Percentiles rank a stretch among this genome's conserved stretches.
Conservation (phyloP, 2,888 invertebrate genomes). For the Mechanitis messenoides region DNA sequence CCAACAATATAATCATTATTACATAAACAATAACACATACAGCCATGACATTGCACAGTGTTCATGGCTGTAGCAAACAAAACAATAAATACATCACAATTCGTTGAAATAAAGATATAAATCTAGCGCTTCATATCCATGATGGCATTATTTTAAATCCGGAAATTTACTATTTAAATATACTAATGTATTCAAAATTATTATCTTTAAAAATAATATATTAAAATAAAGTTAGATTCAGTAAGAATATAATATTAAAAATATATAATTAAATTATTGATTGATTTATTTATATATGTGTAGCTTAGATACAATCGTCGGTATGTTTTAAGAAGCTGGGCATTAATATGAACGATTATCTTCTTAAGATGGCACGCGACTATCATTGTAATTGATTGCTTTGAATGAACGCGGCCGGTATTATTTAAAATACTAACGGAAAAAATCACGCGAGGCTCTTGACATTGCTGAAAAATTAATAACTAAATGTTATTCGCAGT, state of each 20-base stretch:
- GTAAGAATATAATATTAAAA: slow-evolving; percentile 5
- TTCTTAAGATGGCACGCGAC: slow-evolving; percentile 42
- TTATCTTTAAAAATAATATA: too few relatives aligned
- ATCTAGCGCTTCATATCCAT: too few relatives aligned
- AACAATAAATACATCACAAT: slow-evolving; percentile 1
- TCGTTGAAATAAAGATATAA: neutral
- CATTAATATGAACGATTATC: too few relatives aligned
- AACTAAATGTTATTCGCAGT: neutral
- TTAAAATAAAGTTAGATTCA: too few relatives aligned
- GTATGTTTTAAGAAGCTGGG: too few relatives aligned
- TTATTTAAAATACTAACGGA: slow-evolving; percentile 40
- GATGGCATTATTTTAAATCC: too few relatives aligned
- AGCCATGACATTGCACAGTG: slow-evolving; percentile 15
- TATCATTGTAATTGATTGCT: slow-evolving; percentile 55
- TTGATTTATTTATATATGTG: neutral
- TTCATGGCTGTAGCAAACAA: neutral
- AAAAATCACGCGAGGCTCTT: slow-evolving; percentile 48
- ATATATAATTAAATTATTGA: too few relatives aligned
- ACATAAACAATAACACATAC: neutral
- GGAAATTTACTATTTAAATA: too few relatives aligned
- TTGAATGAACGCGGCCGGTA: slow-evolving; percentile 43
- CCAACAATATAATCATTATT: too few relatives aligned
- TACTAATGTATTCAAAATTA: too few relatives aligned
- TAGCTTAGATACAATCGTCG: too few relatives aligned
- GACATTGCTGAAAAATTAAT: slow-evolving; percentile 39